Evolutionary conservation across 2,888 invertebrate species (phyloP).

Genomic region (Drosophila mercatorum): DNA sequence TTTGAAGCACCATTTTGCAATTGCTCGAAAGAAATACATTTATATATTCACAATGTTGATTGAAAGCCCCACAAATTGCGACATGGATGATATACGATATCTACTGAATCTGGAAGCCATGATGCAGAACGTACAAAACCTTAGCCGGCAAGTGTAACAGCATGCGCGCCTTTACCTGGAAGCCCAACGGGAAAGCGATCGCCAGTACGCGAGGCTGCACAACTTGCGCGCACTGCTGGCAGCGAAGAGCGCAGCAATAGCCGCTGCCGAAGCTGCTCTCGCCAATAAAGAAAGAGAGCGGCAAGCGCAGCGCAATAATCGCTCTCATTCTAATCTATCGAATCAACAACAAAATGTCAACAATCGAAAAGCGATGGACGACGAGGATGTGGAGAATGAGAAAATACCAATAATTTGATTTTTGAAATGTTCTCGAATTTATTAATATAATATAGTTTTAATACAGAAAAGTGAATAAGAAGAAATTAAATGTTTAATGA

Average conservation of each 20-base stretch:
- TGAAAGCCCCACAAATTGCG: not conserved
- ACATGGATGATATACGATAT: constrained; percentile 65
- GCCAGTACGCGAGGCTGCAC: constrained; percentile 56
- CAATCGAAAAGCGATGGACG: constrained; percentile 57
- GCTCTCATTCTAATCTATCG: constrained; percentile 24
- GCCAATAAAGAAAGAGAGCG: constrained; percentile 33
- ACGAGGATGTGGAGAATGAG: constrained; percentile 35
- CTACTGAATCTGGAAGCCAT: constrained; percentile 75
- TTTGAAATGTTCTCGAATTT: no score
- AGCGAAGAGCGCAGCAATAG: constrained; percentile 8
- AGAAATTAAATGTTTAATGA: no score
- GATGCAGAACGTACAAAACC: constrained; percentile 63
- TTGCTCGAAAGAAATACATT: not conserved
- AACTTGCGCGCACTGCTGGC: constrained; percentile 50
- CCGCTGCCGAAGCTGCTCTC: constrained; percentile 44
- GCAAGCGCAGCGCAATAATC: constrained; percentile 17
- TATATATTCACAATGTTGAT: constrained; percentile 27
- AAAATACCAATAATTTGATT: no score
- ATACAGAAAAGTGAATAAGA: no score
- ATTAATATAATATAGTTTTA: no score
- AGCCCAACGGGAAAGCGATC: constrained; percentile 65
- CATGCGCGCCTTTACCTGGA: constrained; percentile 63
- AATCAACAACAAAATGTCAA: constrained; percentile 13
- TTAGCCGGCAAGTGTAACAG: constrained; percentile 75
- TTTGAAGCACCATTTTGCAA: not conserved